Evolutionary conservation across 2,888 invertebrate genomes (phyloP), one percentile per base, ranked within the genome.

Genomic region (Agonopterix heracliana): DNA sequence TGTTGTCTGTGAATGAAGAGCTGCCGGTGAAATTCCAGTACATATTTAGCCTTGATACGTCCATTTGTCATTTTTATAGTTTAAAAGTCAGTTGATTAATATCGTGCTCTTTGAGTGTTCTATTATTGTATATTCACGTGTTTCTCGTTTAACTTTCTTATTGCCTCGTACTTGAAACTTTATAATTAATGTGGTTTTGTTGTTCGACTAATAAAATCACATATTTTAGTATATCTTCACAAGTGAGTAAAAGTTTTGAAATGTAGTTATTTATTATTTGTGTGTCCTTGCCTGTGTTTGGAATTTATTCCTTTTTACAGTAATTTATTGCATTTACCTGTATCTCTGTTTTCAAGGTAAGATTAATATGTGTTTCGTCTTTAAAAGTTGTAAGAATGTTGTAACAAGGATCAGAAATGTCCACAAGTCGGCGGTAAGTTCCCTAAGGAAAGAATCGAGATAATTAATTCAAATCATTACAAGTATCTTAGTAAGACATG

Each of bases 401-500:
- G 34, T 40, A 11, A 41, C 46, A 47, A 53, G 54, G 46, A 53
- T 48, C 44, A 43, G 48, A 55, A 11, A 41, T 41, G 12, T 41
- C 41, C 12, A 47, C 46, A 50, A 56, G 12, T 48, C 46, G 51
- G 57, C 54, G 60, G 61, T 58, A 52, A 57, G 56, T 57, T 54
- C 57, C 53, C 48, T 35, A 44, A 56, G 55, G 59, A 51, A 62
- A 58, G 56, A 48, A 49, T 45, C 8, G 1, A 10, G 49, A 60
- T 63, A 59, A 60, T 59, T 59, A 54, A 64, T 61, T 57, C 48
- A 42, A 55, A 57, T 61, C 61, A 59, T 63, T 63, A 61, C 57
- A 54, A 56, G 52, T 52, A 57, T 57, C 57, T 58, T 52, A 56
- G 56, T 55, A 47, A 50, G 52, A 44, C 35, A 34, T 43, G 9